Conservation (phyloP, 2,888 invertebrate genomes). For the Erynnis tages region DNA sequence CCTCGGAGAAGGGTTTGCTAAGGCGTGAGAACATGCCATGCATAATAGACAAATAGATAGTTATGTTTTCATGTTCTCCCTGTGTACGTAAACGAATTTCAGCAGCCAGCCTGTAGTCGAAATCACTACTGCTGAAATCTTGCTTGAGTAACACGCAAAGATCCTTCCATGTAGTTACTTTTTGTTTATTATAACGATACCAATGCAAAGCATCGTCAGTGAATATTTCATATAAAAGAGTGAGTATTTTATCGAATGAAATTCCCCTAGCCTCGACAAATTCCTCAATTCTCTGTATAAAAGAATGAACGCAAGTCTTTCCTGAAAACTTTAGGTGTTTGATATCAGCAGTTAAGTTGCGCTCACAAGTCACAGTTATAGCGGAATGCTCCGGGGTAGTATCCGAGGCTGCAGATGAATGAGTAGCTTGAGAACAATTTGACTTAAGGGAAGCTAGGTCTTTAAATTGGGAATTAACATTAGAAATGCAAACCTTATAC, state of each 20-base stretch:
- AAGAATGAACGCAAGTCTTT: slow-evolving; percentile 24
- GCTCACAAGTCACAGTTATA: slow-evolving; percentile 13
- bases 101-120: slow-evolving; percentile 1
- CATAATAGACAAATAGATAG: slow-evolving; percentile 19
- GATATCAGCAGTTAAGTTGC: slow-evolving; percentile 11
- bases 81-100: slow-evolving; percentile 13
- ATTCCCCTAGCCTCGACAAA: too few species aligned
- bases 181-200: not conserved
- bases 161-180: not conserved
- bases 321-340: slow-evolving; percentile 26
- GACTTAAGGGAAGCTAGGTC: not conserved
- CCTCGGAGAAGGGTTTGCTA: slow-evolving; percentile 18
- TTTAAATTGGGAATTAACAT: not conserved
- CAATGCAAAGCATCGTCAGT: slow-evolving; percentile 1
- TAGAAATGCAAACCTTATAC: not conserved
- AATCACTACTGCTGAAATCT: not conserved
- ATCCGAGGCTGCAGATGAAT: not conserved
- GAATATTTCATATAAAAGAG: not conserved
- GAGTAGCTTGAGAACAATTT: not conserved
- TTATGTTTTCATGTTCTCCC: slow-evolving; percentile 4
- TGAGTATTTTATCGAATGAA: not conserved
- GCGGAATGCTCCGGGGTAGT: not conserved
- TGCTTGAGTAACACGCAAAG: not conserved
- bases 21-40: slow-evolving; percentile 30
- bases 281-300: slow-evolving; percentile 5